phyloP scores from a whole-genome alignment of 2,113 vertebrate genomes.

The Solenodon paradoxus region DNA sequence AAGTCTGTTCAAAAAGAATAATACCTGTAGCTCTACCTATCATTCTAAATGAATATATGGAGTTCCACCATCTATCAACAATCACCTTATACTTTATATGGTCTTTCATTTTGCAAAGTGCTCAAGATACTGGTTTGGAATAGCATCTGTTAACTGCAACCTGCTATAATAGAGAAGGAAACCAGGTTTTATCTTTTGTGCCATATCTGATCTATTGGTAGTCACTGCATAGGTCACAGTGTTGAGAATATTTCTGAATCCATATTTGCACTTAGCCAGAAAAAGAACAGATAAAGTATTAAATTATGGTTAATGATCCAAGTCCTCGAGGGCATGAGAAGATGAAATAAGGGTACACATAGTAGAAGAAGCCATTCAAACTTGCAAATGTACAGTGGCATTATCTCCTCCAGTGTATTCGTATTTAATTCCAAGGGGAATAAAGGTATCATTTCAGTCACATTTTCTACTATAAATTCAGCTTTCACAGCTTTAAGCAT shows the following conservation, averaged over 20 bases:
- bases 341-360: neutral
- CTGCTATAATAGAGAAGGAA: neutral
- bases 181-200: neutral
- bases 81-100: neutral
- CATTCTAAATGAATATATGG: neutral
- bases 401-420: neutral
- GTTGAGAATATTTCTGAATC: neutral
- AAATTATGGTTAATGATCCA: neutral
- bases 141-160: neutral
- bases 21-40: neutral
- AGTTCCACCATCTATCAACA: neutral
- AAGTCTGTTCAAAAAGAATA: neutral
- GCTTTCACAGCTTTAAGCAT: neutral
- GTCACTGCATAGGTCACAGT: neutral
- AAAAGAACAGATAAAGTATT: neutral
- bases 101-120: neutral
- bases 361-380: neutral
- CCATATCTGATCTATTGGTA: neutral
- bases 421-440: neutral
- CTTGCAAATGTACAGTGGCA: neutral
- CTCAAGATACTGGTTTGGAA: neutral
- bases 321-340: neutral
- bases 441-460: neutral
- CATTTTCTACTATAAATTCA: slow-evolving; percentile 12
- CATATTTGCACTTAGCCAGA: neutral